These are phyloP conservation scores for Ophion ellenae DNA, from an alignment of 2,888 invertebrate species.

Conservation along the genomic window DNA sequence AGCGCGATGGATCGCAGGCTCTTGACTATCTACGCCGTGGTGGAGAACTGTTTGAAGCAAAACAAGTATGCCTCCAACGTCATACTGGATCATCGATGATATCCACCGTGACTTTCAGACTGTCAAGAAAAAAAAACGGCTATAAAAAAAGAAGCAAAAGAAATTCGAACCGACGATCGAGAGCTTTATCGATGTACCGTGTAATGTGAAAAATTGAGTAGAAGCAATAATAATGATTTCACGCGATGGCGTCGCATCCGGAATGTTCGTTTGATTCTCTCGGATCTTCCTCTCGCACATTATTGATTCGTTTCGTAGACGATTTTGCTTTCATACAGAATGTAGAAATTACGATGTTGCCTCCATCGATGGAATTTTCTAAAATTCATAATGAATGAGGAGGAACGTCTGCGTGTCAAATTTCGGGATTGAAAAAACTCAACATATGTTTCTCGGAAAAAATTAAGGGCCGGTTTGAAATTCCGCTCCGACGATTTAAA, in stretches of 20 bases:
- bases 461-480: no score
- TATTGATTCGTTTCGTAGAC: neutral
- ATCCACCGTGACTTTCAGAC: neutral
- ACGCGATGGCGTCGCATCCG: slow-evolving; percentile 1
- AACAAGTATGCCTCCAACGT: slow-evolving; percentile 80
- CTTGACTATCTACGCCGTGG: slow-evolving; percentile 89
- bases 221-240: slow-evolving; percentile 38
- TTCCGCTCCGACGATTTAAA: no score
- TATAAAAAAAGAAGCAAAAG: neutral
- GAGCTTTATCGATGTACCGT: neutral
- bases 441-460: no score
- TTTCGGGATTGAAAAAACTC: no score
- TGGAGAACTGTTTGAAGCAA: slow-evolving; percentile 89
- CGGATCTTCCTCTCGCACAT: neutral
- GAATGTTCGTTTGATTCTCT: neutral
- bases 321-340: no score
- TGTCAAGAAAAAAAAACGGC: neutral
- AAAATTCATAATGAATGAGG: no score
- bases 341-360: no score
- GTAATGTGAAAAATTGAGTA: slow-evolving; percentile 23
- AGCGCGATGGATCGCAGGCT: slow-evolving; percentile 91
- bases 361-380: no score
- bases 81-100: slow-evolving; percentile 77
- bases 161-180: neutral
- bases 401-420: no score